Percentiles rank a stretch among this genome's conserved stretches.
Evolutionary conservation across 2,113 vertebrate species (phyloP).

Genomic region (Podarcis raffonei): DNA sequence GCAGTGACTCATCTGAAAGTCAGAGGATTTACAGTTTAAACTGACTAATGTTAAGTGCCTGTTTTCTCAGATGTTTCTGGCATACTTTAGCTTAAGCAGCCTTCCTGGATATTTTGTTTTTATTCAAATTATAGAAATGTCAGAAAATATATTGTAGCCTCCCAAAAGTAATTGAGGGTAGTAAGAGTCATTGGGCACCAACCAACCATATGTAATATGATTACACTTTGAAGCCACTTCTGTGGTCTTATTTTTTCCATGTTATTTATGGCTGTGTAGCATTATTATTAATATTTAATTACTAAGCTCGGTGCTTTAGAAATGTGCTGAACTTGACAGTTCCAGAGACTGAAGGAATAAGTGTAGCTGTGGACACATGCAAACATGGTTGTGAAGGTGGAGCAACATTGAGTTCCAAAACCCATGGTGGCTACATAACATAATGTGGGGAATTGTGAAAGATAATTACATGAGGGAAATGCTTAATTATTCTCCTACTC

Average conservation of each 20-base stretch:
- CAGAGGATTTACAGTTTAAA: slow-evolving; percentile 28
- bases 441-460: neutral
- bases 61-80: slow-evolving; percentile 14
- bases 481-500: neutral
- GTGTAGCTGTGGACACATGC: neutral
- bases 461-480: neutral
- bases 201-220: neutral
- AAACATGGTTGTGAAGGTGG: neutral
- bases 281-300: neutral
- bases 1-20: neutral
- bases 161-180: slow-evolving; percentile 24
- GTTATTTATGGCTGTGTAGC: neutral
- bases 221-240: neutral
- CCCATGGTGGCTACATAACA: neutral
- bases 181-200: slow-evolving; percentile 27
- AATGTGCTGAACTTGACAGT: slow-evolving; percentile 4
- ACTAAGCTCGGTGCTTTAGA: neutral
- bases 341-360: neutral
- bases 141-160: slow-evolving; percentile 33
- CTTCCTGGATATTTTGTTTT: slow-evolving; percentile 55
- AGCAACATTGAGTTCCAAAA: neutral
- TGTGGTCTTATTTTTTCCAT: slow-evolving; percentile 12
- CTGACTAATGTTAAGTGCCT: fast-evolving
- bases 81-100: slow-evolving; percentile 5
- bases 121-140: slow-evolving; percentile 47